These are phyloP conservation scores for Maniola hyperantus DNA, from an alignment of 2,888 invertebrate species.

Conservation along the genomic window DNA sequence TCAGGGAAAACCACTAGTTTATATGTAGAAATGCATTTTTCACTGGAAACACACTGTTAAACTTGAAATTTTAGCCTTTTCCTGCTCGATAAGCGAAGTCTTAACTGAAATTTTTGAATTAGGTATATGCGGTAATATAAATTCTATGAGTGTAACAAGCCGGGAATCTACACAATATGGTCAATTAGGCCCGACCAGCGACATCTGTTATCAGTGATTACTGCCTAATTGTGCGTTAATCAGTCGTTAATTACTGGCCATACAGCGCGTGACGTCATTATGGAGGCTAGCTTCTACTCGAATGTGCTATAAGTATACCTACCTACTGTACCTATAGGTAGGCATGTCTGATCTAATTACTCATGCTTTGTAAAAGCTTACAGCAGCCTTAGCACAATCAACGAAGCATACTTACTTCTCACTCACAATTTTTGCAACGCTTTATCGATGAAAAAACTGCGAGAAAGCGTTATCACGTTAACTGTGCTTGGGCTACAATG, in stretches of 20 bases:
- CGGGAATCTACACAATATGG: slow-evolving; percentile 31
- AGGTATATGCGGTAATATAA: neutral
- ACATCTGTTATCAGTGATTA: slow-evolving; percentile 62
- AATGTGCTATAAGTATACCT: slow-evolving; percentile 48
- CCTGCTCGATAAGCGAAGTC: neutral
- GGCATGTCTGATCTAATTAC: slow-evolving; percentile 57
- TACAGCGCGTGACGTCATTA: slow-evolving; percentile 60
- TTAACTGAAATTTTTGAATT: neutral
- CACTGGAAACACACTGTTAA: neutral
- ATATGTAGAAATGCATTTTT: too few species aligned
- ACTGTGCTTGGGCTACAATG: neutral
- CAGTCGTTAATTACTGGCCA: slow-evolving; percentile 62
- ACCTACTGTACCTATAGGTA: neutral
- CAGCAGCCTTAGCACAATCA: neutral
- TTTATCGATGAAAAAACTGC: neutral
- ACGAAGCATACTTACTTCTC: neutral
- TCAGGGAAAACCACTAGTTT: too few species aligned
- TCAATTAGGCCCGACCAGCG: slow-evolving; percentile 38
- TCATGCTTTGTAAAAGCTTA: slow-evolving; percentile 39
- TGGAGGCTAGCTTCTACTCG: slow-evolving; percentile 38
- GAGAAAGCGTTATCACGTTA: neutral
- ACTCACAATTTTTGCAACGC: neutral
- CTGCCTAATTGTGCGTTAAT: slow-evolving; percentile 68
- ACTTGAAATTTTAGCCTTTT: neutral
- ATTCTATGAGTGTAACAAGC: slow-evolving; percentile 16